A percentile compares a stretch with the other conserved stretches of the same genome.
These are phyloP conservation scores for Proisotoma minuta DNA, from an alignment of 2,888 invertebrate species.

Conservation along the genomic window DNA sequence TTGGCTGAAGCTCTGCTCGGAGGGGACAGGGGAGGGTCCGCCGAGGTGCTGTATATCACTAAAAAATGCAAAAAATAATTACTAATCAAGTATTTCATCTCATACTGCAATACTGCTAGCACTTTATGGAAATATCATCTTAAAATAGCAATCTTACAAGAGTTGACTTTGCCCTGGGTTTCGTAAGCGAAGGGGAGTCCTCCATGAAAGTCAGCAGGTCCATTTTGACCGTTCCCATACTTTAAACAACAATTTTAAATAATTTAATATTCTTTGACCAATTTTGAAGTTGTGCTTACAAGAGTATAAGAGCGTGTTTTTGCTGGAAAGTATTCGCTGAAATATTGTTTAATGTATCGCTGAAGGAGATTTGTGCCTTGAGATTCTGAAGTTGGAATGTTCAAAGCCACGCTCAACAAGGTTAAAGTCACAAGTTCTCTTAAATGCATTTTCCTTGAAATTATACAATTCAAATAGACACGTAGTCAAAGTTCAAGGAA, in stretches of 20 bases:
- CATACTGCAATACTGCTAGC: no score
- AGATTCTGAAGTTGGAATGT: neutral
- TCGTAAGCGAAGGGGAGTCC: neutral
- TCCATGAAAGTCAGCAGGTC: conserved; percentile 25
- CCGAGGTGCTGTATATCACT: neutral
- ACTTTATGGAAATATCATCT: no score
- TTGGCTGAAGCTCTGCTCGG: neutral
- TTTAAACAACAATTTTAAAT: conserved; percentile 4
- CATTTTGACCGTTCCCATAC: conserved; percentile 31
- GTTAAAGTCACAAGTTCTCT: neutral
- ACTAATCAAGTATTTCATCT: no score
- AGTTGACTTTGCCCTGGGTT: neutral
- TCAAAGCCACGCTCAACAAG: neutral
- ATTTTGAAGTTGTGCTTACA: conserved; percentile 13
- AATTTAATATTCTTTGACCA: neutral
- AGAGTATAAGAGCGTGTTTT: conserved; percentile 25
- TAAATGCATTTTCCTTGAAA: neutral
- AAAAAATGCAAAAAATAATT: no score
- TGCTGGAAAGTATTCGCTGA: conserved; percentile 24
- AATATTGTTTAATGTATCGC: conserved; percentile 25
- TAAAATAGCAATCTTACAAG: neutral
- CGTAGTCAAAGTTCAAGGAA: no score
- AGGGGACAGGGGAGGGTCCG: neutral
- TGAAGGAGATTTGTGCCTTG: conserved; percentile 25
- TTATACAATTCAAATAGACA: no score